Conservation (phyloP, 2,797 vertebrate genomes). For the Gymnodraco acuticeps region DNA sequence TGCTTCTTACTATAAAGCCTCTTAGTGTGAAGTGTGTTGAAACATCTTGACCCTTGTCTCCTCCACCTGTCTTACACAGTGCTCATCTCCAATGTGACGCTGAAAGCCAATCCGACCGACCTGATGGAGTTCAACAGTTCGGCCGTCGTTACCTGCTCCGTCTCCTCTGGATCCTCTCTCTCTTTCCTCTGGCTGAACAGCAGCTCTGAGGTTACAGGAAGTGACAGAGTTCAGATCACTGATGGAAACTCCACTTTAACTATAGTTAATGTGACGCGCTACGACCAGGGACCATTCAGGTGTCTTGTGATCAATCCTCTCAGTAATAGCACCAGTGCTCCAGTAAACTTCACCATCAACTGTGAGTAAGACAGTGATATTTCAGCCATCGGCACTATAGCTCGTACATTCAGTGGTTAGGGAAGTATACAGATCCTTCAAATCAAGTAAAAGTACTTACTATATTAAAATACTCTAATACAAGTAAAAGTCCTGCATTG, state of each 20-base stretch:
- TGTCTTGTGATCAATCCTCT: slow-evolving; percentile 75
- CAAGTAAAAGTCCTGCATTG: no score
- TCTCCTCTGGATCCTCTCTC: slow-evolving; percentile 69
- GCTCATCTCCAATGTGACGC: slow-evolving; percentile 68
- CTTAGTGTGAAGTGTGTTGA: not conserved
- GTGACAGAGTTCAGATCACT: slow-evolving; percentile 54
- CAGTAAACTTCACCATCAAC: slow-evolving; percentile 69
- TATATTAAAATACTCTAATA: no score
- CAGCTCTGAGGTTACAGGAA: slow-evolving; percentile 65
- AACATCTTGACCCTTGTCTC: not conserved
- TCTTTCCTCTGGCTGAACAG: slow-evolving; percentile 75
- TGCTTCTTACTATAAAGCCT: not conserved
- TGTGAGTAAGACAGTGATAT: slow-evolving; percentile 71
- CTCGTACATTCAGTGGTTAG: not conserved
- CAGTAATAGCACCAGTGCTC: slow-evolving; percentile 64
- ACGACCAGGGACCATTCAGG: slow-evolving; percentile 76
- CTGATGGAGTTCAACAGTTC: slow-evolving; percentile 73
- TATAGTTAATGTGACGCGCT: slow-evolving; percentile 70
- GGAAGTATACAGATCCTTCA: no score
- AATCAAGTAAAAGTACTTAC: no score
- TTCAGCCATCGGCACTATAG: not conserved
- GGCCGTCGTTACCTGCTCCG: slow-evolving; percentile 66
- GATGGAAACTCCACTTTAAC: slow-evolving; percentile 62
- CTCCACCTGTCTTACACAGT: slow-evolving; percentile 58
- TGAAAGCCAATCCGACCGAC: slow-evolving; percentile 43